Evolutionary conservation across 2,888 invertebrate species (phyloP).

Genomic region (Theodoxus fluviatilis): DNA sequence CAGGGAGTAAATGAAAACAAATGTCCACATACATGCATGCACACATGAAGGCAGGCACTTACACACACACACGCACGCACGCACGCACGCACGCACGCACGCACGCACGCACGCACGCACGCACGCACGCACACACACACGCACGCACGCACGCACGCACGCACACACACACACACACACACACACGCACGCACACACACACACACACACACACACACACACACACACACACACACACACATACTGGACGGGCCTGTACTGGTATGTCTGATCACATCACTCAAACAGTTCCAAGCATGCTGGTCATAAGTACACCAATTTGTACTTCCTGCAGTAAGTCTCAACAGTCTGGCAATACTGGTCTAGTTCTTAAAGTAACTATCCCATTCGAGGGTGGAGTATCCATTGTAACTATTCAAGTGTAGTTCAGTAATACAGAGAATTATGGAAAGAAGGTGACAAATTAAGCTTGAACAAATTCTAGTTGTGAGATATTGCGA

Average conservation of each 20-base stretch:
- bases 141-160: constrained; percentile 15
- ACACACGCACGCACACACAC: constrained; percentile 12
- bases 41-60: not conserved
- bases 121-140: constrained; percentile 2
- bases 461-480: too few species aligned
- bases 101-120: not conserved
- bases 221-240: constrained; percentile 3
- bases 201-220: too few species aligned
- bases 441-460: too few species aligned
- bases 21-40: constrained; percentile 4
- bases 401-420: too few species aligned
- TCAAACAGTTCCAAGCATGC: not conserved
- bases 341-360: too few species aligned
- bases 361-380: too few species aligned
- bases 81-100: not conserved
- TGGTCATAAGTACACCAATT: too few species aligned
- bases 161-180: not conserved
- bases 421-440: too few species aligned
- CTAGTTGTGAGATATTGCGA: too few species aligned
- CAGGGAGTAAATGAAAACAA: not conserved
- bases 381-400: too few species aligned
- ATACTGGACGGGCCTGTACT: not conserved
- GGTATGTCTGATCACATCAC: not conserved
- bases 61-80: constrained; percentile 3
- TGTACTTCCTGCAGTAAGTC: too few species aligned